Evolutionary conservation across 2,888 invertebrate species (phyloP).

Genomic region (Leptogaster cylindrica): DNA sequence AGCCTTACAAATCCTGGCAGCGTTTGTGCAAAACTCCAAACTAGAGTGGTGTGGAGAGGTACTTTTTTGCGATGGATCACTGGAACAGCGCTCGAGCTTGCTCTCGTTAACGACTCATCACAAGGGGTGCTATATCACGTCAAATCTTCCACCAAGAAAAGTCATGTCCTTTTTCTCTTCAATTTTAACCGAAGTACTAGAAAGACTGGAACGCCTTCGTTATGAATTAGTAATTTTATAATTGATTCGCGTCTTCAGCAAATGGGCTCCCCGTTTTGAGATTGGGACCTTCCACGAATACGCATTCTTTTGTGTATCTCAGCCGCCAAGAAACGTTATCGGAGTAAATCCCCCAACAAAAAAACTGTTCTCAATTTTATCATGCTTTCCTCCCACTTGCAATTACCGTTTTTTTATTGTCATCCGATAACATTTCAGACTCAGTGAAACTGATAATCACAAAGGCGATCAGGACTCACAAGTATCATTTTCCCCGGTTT

Average conservation of each 20-base stretch:
- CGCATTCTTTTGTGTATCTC: background rate
- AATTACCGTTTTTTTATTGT: background rate
- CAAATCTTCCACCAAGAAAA: background rate
- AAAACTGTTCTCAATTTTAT: background rate
- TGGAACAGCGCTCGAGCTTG: background rate
- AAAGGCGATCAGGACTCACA: slow-evolving; percentile 7
- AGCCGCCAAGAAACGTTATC: too few species aligned
- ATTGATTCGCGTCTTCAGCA: slow-evolving; percentile 46
- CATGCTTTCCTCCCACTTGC: background rate
- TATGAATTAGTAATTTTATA: slow-evolving; percentile 50
- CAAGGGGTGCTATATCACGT: slow-evolving; percentile 1
- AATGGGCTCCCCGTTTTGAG: background rate
- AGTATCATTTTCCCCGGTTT: slow-evolving; percentile 23
- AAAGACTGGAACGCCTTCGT: slow-evolving; percentile 38
- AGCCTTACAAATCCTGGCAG: slow-evolving; percentile 43
- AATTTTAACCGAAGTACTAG: slow-evolving; percentile 3
- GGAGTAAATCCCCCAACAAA: background rate
- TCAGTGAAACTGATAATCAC: slow-evolving; percentile 28
- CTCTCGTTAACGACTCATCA: slow-evolving; percentile 18
- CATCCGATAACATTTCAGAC: slow-evolving; percentile 7
- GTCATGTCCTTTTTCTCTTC: slow-evolving; percentile 1
- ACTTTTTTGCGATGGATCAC: slow-evolving; percentile 15
- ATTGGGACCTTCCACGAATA: background rate
- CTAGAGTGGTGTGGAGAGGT: slow-evolving; percentile 18
- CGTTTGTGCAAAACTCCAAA: slow-evolving; percentile 40